Conservation (phyloP, 2,888 invertebrate species). For the Polymixis lichenea region DNA sequence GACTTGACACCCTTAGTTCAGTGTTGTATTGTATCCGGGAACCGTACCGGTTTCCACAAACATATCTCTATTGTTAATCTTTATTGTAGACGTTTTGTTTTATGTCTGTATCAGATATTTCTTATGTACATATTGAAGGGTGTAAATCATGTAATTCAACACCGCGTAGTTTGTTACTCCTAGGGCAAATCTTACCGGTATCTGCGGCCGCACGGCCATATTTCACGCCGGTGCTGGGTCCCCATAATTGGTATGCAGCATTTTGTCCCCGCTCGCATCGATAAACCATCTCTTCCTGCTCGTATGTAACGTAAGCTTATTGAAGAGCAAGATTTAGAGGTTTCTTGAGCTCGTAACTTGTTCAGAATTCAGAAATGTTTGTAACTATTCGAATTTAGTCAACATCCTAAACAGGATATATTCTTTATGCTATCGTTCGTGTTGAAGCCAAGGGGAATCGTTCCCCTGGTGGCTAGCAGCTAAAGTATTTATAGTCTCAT, state of each 20-base stretch:
- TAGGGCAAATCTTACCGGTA: slow-evolving; percentile 62
- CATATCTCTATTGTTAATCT: slow-evolving; percentile 56
- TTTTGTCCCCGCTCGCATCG: slow-evolving; percentile 68
- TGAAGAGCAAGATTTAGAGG: slow-evolving; percentile 63
- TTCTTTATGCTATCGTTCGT: neutral
- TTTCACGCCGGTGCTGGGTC: slow-evolving; percentile 65
- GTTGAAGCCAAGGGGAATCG: neutral
- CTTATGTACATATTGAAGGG: slow-evolving; percentile 57
- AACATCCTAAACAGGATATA: neutral
- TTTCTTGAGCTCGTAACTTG: slow-evolving; percentile 49
- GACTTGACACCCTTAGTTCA: slow-evolving; percentile 46
- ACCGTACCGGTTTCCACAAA: slow-evolving; percentile 37
- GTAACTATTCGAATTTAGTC: slow-evolving; percentile 34
- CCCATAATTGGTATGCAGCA: slow-evolving; percentile 72
- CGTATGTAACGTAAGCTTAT: slow-evolving; percentile 66
- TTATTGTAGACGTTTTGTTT: slow-evolving; percentile 51
- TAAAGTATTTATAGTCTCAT: slow-evolving; percentile 18
- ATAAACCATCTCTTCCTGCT: slow-evolving; percentile 71
- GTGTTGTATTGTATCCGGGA: slow-evolving; percentile 52
- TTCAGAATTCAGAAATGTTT: slow-evolving; percentile 51
- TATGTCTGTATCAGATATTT: slow-evolving; percentile 58
- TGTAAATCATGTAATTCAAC: slow-evolving; percentile 65
- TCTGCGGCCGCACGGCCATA: slow-evolving; percentile 63
- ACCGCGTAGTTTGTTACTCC: slow-evolving; percentile 56
- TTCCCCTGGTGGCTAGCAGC: slow-evolving; percentile 3